A percentile compares a stretch with the other conserved stretches of the same genome.
These are phyloP conservation scores for Chymomyza amoena DNA, from an alignment of 2,888 invertebrate genomes.

Conservation along the genomic window DNA sequence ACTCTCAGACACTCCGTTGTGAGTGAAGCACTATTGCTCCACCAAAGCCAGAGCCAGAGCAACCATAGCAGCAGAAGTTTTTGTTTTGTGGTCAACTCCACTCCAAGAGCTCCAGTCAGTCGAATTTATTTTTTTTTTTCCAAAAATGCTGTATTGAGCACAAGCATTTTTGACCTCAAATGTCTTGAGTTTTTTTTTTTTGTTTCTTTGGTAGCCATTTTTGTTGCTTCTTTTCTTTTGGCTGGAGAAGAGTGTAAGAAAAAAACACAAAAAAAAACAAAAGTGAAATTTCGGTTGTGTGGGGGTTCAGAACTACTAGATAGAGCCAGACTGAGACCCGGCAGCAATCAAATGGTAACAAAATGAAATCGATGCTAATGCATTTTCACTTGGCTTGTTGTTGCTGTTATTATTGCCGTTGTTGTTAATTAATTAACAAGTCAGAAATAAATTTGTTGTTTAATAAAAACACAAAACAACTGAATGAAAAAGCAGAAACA, in stretches of 20 bases:
- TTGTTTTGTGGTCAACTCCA: constrained; percentile 14
- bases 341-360: constrained; percentile 12
- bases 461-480: not conserved
- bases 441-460: constrained; percentile 1
- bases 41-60: constrained; percentile 9
- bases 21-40: not conserved
- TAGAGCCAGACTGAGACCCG: constrained; percentile 14
- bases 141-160: constrained; percentile 53
- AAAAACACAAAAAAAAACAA: constrained; percentile 52
- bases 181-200: not conserved
- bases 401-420: not conserved
- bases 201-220: not conserved
- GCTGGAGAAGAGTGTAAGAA: constrained; percentile 26
- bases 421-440: constrained; percentile 42
- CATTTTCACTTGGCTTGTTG: constrained; percentile 59
- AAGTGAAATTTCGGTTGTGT: constrained; percentile 61
- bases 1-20: not conserved
- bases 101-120: not conserved
- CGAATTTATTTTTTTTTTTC: not conserved
- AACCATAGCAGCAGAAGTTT: constrained; percentile 19
- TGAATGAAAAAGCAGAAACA: not conserved
- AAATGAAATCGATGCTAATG: constrained; percentile 56
- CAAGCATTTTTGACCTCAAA: constrained; percentile 40
- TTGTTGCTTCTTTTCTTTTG: constrained; percentile 24
- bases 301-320: constrained; percentile 60